Evolutionary conservation across 2,888 invertebrate genomes (phyloP), one percentile per base, ranked within the genome.

Genomic region (Platypus cylindrus): DNA sequence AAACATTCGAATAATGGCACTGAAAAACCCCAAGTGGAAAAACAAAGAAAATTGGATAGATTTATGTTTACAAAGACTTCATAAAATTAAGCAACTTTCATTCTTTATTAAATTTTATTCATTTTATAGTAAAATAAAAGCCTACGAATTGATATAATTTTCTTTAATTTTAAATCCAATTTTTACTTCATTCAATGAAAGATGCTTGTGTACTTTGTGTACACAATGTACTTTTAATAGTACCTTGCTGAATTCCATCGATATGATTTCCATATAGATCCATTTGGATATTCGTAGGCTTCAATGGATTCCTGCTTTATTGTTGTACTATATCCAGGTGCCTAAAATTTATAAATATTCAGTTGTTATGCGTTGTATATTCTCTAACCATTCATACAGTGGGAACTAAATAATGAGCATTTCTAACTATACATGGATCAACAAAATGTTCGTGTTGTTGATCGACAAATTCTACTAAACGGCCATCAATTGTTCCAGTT

Each of bases 361-460:
- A 30, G n/a, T 30, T 13, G 13, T 4, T 17, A 20, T 15, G 12
- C 17, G 12, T 28, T 17, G 11, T 27, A 33, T 9, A 9, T 17
- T 14, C 13, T n/a, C n/a, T n/a, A n/a, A n/a, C n/a, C n/a, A n/a
- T 32, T 43, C 58, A 56, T 63, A 81, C 83, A 64, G 64, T 67
- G n/a, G 89, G 87, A 2, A 78, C 73, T 48, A 76, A 62, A 51
- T 90, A 91, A 51, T 65, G 67, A 1, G 81, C 86, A 46, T 78
- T 70, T 37, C 70, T 59, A 2, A 89, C 71, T 2, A 70, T 51
- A 9, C 78, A 73, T 0, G 89, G 89, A 51, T 78, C 64, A 18
- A 71, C 66, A 59, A 91, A 91, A 57, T 91, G 86, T 48, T 90
- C 85, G 53, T 89, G 87, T 45, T 90, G 81, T 52, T 91, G 89